Base-by-base conservation (phyloP, 2,888 invertebrate genomes). In the Drosophila percnosoma region DNA sequence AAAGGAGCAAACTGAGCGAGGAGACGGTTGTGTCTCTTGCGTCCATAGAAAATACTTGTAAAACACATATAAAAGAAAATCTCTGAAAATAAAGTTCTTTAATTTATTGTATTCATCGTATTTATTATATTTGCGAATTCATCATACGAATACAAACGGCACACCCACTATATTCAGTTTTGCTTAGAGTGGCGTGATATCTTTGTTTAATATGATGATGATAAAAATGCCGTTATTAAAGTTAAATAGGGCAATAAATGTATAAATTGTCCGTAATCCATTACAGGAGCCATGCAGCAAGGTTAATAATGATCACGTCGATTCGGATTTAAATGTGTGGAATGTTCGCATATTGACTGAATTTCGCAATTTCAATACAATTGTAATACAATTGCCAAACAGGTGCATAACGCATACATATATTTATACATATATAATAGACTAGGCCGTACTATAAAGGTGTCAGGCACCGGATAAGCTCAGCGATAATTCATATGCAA, bases 331-430 rank as follows among this genome's bases (percentile, higher is more conserved):
- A 48, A 54, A 58, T 34, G 7, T 34, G 36, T 59, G 27, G 42
- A 36, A n/a, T 52, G 21, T 34, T 29, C 40, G 59, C 27, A 33
- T n/a, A 33, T 33, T 27, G n/a, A 13, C 21, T 13, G 27, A n/a
- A 49, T 73, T 63, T 78, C 65, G 29, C 69, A 63, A 73, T 65
- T 74, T 57, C 65, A 79, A 80, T 68, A 38, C 48, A 66, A 60
- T 70, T 69, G 59, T 86, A 77, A 74, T 86, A 77, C 83, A 83
- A 33, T 33, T 88, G 75, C 78, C 80, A 86, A 73, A 69, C 66
- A 62, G 57, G 62, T 59, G 55, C 67, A 38, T 67, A 68, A 62
- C 52, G 53, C 73, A 48, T 65, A 68, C 24, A 29, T 6, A n/a
- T n/a, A n/a, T 62, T 29, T 71, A 53, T 40, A n/a, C 7, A 29